Base-by-base conservation (phyloP, 2,888 invertebrate genomes). In the Drosophila nigritarsus region DNA sequence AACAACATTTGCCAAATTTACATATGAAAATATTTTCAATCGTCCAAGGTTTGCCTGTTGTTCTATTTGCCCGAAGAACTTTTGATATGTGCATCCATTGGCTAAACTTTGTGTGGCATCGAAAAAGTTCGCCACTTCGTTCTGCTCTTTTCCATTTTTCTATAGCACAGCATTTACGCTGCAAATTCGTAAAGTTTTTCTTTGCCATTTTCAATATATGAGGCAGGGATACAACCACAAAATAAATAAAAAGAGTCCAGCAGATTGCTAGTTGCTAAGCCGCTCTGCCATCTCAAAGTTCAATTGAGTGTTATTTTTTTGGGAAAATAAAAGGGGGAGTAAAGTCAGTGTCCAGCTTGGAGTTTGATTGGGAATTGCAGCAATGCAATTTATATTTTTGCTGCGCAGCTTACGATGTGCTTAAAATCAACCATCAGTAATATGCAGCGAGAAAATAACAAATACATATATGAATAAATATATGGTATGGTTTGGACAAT, bases 11-110 rank as follows among this genome's bases (percentile, higher is more conserved):
- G 61, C 48, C 24, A 76, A 73, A 81, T 89, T 85, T 89, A 49
- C 87, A 87, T 87, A 85, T 71, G 70, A 81, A 83, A 79, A 87
- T 87, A 84, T 89, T 81, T 85, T 89, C 87, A 82, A 85, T 87
- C 85, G 87, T 79, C 89, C 73, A 69, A 77, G 75, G 71, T 71
- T 71, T 76, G 60, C 42, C 69, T 73, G 56, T 73, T 45, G 20
- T 45, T 45, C 53, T 64, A 63, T 72, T 78, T 80, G 64, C 54
- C 63, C 50, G 29, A n/a, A 62, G 73, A 81, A 78, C 72, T 80
- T 78, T 80, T 65, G 76, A 71, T 76, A 54, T 75, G 80, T 59
- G 70, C 32, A 55, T 34, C 65, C 61, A 59, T 38, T n/a, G 64
- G 61, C 64, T 40, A 30, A 75, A 80, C 64, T 80, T 78, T 61